Percentiles rank a stretch among this genome's conserved stretches.
Evolutionary conservation across 2,797 vertebrate species (phyloP).

Genomic region (Eulemur mongoz): DNA sequence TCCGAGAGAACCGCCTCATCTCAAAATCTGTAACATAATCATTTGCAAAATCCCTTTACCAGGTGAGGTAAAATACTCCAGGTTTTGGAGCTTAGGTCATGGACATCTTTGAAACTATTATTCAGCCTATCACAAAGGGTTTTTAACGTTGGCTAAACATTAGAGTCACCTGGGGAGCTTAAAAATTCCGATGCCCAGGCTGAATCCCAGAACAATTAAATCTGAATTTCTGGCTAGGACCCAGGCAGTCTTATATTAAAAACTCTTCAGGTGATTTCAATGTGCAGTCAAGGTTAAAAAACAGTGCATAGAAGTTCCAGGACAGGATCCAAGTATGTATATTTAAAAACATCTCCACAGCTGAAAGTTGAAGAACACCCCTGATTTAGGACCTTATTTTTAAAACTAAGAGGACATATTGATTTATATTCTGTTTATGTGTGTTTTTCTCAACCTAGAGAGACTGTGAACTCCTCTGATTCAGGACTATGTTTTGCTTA

Average conservation of each 20-base stretch:
- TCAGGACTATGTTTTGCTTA: neutral
- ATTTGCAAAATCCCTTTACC: neutral
- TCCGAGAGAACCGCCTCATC: neutral
- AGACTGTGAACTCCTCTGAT: neutral
- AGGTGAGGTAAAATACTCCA: neutral
- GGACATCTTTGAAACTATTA: neutral
- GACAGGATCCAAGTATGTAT: neutral
- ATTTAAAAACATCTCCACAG: neutral
- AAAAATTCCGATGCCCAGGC: neutral
- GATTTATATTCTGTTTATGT: neutral
- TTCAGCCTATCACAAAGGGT: neutral
- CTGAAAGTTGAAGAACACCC: neutral
- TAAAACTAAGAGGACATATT: neutral
- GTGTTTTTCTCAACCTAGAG: neutral
- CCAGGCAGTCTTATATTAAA: neutral
- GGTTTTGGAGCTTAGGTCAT: neutral
- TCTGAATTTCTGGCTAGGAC: neutral
- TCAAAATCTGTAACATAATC: neutral
- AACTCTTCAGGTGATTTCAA: neutral
- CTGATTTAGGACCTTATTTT: neutral
- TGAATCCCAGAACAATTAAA: neutral
- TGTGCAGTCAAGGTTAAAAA: neutral
- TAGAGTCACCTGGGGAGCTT: neutral
- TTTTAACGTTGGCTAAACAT: neutral
- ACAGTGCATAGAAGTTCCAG: neutral